Evolutionary conservation across 53 echinoderm and acorn worm genomes (phyloP), one percentile per base, ranked within the genome.

Genomic region (Glandiceps talaboti): DNA sequence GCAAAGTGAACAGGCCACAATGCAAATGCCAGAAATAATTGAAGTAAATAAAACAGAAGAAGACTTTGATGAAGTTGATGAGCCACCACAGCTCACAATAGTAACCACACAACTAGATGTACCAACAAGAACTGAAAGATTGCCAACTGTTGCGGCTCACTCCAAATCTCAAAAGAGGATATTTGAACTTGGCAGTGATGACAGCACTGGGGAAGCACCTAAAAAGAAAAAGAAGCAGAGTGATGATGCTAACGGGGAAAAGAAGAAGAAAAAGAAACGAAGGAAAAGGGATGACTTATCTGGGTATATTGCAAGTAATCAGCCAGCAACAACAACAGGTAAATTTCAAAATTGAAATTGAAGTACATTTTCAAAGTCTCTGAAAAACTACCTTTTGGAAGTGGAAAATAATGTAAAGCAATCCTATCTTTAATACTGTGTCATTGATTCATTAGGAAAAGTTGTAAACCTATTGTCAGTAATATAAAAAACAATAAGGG

Each of bases 21-120:
- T 76, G 76, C 1, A 84, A 20, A 45, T 45, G 64, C 64, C 64
- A 88, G 75, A 85, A 74, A 29, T 29, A 30, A 30, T 78, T 81
- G 75, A 84, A 84, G 72, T 77, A 29, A 80, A 29, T 32, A 29
- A 12, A 1, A 64, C 14, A 31, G 32, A 30, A 33, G 75, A 79
- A 26, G 75, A 75, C 20, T 32, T 76, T 20, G 79, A 85, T 74
- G 32, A 86, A 28, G 76, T 83, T 6, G 64, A 45, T 6, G 64
- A 45, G 20, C 64, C 64, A 20, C 64, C 64, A 12, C 64, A 45
- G 6, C 64, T 45, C 6, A 45, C 64, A 6, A 45, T 45, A 45
- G 64, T 45, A 6, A 45, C 20, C 6, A 45, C 64, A 45, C 6
- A 45, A 45, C 64, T 20, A 45, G 64, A 45, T 6, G 6, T 45